Evolutionary conservation across 37 sponge, comb jelly and placozoan genomes (phyloP).

Genomic region (Lycopodina hypogea): DNA sequence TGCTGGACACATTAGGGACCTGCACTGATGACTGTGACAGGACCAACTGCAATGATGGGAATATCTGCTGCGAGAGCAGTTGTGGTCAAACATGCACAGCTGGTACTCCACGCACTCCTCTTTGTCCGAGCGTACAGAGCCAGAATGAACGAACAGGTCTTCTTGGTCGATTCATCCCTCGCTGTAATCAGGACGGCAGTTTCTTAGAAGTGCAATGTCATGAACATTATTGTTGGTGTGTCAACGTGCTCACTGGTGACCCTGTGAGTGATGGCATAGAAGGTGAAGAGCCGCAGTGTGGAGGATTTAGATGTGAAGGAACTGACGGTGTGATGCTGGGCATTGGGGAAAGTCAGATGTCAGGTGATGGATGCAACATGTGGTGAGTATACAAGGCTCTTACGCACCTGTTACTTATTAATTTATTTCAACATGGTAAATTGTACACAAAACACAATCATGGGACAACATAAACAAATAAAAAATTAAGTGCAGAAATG

Average conservation of each 20-base stretch:
- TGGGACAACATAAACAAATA: too few species aligned
- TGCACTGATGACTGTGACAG: conserved; percentile 19
- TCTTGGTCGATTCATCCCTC: conserved; percentile 32
- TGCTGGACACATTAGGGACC: not conserved
- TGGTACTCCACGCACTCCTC: conserved; percentile 12
- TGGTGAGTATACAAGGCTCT: too few species aligned
- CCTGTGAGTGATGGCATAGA: conserved; percentile 15
- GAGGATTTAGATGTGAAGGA: not conserved
- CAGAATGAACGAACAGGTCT: not conserved
- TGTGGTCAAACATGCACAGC: conserved; percentile 22
- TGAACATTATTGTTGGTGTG: conserved; percentile 63
- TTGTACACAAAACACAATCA: too few species aligned
- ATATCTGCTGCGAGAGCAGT: conserved; percentile 37
- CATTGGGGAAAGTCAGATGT: conserved; percentile 4
- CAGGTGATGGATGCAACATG: conserved; percentile 35
- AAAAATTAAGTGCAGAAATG: too few species aligned
- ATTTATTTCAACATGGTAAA: too few species aligned
- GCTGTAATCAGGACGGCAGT: conserved; percentile 49
- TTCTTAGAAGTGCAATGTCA: conserved; percentile 48
- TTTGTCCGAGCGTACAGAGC: conserved; percentile 2
- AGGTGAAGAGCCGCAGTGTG: conserved; percentile 6
- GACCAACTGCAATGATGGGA: not conserved
- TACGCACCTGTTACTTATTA: too few species aligned
- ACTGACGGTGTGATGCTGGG: not conserved
- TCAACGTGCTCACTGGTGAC: conserved; percentile 28